Base-by-base conservation (phyloP, 2,797 vertebrate species). In the Mus minutoides region DNA sequence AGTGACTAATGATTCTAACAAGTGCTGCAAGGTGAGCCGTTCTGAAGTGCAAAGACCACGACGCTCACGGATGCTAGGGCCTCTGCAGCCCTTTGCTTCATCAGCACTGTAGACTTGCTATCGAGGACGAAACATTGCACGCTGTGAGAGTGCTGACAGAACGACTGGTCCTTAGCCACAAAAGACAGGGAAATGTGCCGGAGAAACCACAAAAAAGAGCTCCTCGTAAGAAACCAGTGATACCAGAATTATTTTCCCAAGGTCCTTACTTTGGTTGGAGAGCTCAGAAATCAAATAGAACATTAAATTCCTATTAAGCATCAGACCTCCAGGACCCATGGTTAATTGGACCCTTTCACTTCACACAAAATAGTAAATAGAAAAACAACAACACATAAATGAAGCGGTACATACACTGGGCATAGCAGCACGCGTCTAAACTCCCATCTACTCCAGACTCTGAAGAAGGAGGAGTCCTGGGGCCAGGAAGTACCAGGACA, bases 161-260 rank as follows among this genome's bases (percentile, higher is more conserved):
- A 95, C 88, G 24, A 78, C 1, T 11, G 24, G 85, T 24, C 52
- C n/a, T 58, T 37, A 56, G 91, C 71, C 34, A 43, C 79, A n/a
- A 73, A 84, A 62, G 22, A 88, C 71, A 91, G 12, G 16, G n/a
- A 34, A 37, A 73, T 29, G 29, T 88, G n/a, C 62, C n/a, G 4
- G 29, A 58, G 75, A 79, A 16, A 87, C 43, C 34, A 7, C 12
- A 31, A 88, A 84, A 93, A 93, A 69, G 64, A 69, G 73, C 0
- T 52, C 37, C 89, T 89, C 92, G 29, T 60, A 49, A 91, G 71
- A 96, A 96, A 92, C 92, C n/a, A 1, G 46, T 7, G n/a, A 43
- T 71, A 31, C 16, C 43, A 76, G 16, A 56, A 80, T 56, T 2
- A 22, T 95, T 93, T 85, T 58, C 85, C 83, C 29, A 90, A 13